These are phyloP conservation scores for Xestia xanthographa DNA, from an alignment of 2,888 invertebrate genomes.

Conservation along the genomic window DNA sequence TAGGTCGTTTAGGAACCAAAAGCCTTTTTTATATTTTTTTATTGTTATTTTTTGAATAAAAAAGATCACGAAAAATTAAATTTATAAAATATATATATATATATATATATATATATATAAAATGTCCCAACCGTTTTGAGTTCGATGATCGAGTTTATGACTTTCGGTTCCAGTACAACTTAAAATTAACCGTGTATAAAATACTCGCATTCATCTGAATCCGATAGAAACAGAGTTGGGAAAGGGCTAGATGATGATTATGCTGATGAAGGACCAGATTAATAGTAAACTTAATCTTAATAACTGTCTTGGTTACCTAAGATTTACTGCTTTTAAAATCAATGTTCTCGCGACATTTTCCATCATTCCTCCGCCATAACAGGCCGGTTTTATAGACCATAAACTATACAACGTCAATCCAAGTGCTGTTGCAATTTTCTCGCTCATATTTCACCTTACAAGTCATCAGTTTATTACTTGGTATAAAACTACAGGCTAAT, in stretches of 20 bases:
- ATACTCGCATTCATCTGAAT: background rate
- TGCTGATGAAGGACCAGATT: background rate
- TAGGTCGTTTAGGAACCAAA: too few species aligned
- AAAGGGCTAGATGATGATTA: too few species aligned
- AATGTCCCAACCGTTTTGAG: too few species aligned
- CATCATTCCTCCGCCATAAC: background rate
- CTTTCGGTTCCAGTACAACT: too few species aligned
- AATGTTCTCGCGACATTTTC: constrained; percentile 37
- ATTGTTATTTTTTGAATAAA: too few species aligned
- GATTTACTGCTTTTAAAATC: background rate
- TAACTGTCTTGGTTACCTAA: background rate
- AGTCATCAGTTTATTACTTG: constrained; percentile 50
- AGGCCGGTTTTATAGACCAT: constrained; percentile 24
- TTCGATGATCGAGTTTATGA: too few species aligned
- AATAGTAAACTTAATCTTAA: background rate
- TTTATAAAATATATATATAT: too few species aligned
- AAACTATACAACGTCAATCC: constrained; percentile 41
- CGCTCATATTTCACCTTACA: constrained; percentile 39
- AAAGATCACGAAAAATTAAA: too few species aligned
- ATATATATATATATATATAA: too few species aligned
- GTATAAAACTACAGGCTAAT: constrained; percentile 43
- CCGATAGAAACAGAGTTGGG: background rate
- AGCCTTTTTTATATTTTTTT: too few species aligned
- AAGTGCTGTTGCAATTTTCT: constrained; percentile 41
- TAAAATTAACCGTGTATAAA: too few species aligned